These are phyloP conservation scores for Dryocosmus kuriphilus DNA, from an alignment of 2,888 invertebrate genomes.

Conservation along the genomic window DNA sequence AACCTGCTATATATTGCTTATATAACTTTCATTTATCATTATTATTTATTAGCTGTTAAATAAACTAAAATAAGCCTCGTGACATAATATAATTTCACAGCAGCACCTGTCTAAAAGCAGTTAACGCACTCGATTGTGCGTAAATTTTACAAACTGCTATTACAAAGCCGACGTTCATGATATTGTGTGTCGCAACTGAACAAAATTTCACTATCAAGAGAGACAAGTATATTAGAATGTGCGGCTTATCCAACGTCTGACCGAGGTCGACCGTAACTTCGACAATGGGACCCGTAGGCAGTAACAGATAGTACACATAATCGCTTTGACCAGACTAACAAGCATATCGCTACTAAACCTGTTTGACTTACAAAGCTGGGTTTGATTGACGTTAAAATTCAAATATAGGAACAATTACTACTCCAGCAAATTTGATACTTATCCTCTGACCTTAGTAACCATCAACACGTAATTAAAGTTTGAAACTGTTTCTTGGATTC, in stretches of 20 bases:
- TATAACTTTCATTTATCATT: too few relatives aligned
- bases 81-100: too few relatives aligned
- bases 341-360: slow-evolving; percentile 9
- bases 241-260: slow-evolving; percentile 25
- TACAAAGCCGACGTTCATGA: slow-evolving; percentile 8
- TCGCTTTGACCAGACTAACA: not conserved
- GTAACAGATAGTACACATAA: not conserved
- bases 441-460: not conserved
- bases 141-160: slow-evolving; percentile 19
- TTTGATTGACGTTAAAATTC: slow-evolving; percentile 8
- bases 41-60: too few relatives aligned
- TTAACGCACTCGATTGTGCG: not conserved
- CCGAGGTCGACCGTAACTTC: slow-evolving; percentile 24
- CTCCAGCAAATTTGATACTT: not conserved
- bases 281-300: slow-evolving; percentile 26
- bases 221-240: slow-evolving; percentile 22
- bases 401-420: not conserved
- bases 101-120: not conserved
- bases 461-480: not conserved
- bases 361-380: not conserved
- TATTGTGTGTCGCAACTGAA: not conserved
- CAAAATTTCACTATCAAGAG: slow-evolving; percentile 30
- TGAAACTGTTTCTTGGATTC: too few relatives aligned
- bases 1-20: too few relatives aligned
- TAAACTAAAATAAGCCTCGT: too few relatives aligned